Base-by-base conservation (phyloP, 2,113 vertebrate genomes). In the Heloderma charlesbogerti region DNA sequence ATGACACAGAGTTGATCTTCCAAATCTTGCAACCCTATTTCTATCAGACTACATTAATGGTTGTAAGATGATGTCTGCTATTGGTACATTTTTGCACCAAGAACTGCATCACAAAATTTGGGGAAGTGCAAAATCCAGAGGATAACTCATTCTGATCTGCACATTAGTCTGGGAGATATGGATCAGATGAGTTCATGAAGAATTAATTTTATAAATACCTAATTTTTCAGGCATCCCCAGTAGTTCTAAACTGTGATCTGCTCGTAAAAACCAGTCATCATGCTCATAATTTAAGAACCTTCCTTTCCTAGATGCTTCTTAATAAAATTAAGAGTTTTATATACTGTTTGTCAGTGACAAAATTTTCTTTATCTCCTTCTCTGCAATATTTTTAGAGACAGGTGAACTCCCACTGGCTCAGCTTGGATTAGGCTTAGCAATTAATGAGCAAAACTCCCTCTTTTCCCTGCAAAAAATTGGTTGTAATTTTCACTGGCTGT, bases 21-120 rank as follows among this genome's bases (percentile, higher is more conserved):
- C 18, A 20, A 25, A 81, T 22, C 34, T 48, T 86, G 48, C 43
- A 60, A n/a, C n/a, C 10, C 66, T 91, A 4, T 48, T 93, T 92
- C 81, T 93, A 88, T 37, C 88, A 92, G 71, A 89, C 51, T 8
- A 18, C 66, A n/a, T 12, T 63, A 93, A 51, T 57, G 0, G 29
- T 79, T 93, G 16, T 66, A 90, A 80, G 4, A 79, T 57, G 27
- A 22, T 31, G 67, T 82, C n/a, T n/a, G n/a, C n/a, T n/a, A n/a
- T n/a, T n/a, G 7, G 27, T 69, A 69, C 51, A 54, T 54, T 69
- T 69, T 69, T 69, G 22, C 27, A 69, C 3, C 67, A 69, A 31
- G 25, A 25, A 69, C 10, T 54, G 51, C 10, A 69, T 69, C 27
- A 9, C 67, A 69, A 69, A 27, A 69, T 69, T 54, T 12, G 10